Conservation (phyloP, 1,140 invertebrate genomes). For the Chlorops oryzae region DNA sequence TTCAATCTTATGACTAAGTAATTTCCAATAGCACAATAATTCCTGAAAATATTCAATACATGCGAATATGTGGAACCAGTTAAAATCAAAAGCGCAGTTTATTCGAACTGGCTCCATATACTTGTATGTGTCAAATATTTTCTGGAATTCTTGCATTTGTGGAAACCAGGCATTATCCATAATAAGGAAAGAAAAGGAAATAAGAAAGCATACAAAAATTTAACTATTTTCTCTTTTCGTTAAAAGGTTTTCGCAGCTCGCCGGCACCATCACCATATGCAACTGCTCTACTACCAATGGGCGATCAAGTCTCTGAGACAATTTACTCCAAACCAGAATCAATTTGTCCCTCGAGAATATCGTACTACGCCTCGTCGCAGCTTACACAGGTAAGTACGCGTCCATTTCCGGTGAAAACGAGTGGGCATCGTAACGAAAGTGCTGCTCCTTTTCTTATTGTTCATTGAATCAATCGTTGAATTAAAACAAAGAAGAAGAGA, state of each 20-base stretch:
- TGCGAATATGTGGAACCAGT: too few relatives aligned
- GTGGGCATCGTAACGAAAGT: background rate
- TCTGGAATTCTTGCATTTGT: too few relatives aligned
- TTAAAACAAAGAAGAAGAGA: background rate
- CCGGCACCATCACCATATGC: slow-evolving; percentile 61
- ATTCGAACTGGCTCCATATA: too few relatives aligned
- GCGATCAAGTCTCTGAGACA: slow-evolving; percentile 45
- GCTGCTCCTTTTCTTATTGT: background rate
- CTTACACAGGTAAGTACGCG: slow-evolving; percentile 33
- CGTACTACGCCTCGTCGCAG: slow-evolving; percentile 40
- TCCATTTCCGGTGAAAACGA: background rate
- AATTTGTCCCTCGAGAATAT: slow-evolving; percentile 43
- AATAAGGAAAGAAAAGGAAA: too few relatives aligned
- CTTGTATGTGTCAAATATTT: too few relatives aligned
- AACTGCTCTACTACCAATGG: slow-evolving; percentile 53
- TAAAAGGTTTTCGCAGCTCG: slow-evolving; percentile 48
- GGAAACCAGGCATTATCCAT: too few relatives aligned
- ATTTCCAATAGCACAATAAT: too few relatives aligned
- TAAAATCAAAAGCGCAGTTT: too few relatives aligned
- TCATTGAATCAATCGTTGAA: too few relatives aligned
- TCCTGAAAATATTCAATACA: too few relatives aligned
- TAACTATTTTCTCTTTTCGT: slow-evolving; percentile 9
- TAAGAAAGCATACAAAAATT: too few relatives aligned
- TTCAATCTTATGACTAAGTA: too few relatives aligned
- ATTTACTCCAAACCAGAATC: slow-evolving; percentile 51